These are phyloP conservation scores for Drosophila prolongata DNA, from an alignment of 2,888 invertebrate species.

Conservation along the genomic window DNA sequence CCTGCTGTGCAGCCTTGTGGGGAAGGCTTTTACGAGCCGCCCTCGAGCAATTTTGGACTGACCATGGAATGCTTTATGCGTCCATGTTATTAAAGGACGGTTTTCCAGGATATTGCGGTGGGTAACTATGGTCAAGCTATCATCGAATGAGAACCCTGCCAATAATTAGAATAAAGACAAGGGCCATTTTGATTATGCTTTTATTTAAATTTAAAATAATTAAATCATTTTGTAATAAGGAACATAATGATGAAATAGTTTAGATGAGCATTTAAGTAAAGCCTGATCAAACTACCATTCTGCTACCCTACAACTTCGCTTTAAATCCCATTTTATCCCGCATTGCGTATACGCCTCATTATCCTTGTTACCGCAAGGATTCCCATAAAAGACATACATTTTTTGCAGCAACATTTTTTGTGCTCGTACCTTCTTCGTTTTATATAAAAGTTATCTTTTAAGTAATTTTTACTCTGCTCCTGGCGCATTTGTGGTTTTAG, in stretches of 20 bases:
- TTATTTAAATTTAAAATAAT: too few species aligned
- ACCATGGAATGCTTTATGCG: slow-evolving; percentile 40
- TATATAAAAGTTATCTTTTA: slow-evolving; percentile 36
- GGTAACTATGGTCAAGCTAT: slow-evolving; percentile 1
- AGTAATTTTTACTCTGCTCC: slow-evolving; percentile 27
- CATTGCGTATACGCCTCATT: slow-evolving; percentile 48
- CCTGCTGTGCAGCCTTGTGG: slow-evolving; percentile 25
- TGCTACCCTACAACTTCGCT: slow-evolving; percentile 6
- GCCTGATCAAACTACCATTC: too few species aligned
- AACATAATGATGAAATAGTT: too few species aligned
- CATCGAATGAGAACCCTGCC: neutral
- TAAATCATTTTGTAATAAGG: too few species aligned
- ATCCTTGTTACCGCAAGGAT: slow-evolving; percentile 37
- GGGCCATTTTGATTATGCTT: too few species aligned
- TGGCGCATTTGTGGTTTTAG: slow-evolving; percentile 11
- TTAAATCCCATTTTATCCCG: slow-evolving; percentile 24
- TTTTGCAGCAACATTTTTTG: slow-evolving; percentile 17
- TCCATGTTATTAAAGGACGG: slow-evolving; percentile 2
- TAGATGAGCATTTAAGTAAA: neutral
- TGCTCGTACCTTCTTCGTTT: slow-evolving; percentile 3
- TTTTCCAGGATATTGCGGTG: slow-evolving; percentile 4
- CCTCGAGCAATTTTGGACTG: slow-evolving; percentile 33
- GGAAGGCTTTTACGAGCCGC: slow-evolving; percentile 24
- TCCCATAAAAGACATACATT: slow-evolving; percentile 21
- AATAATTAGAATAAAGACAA: too few species aligned